Percentiles rank a stretch among this genome's conserved stretches.
Conservation (phyloP, 2,888 invertebrate genomes). For the Liodrosophila aerea region DNA sequence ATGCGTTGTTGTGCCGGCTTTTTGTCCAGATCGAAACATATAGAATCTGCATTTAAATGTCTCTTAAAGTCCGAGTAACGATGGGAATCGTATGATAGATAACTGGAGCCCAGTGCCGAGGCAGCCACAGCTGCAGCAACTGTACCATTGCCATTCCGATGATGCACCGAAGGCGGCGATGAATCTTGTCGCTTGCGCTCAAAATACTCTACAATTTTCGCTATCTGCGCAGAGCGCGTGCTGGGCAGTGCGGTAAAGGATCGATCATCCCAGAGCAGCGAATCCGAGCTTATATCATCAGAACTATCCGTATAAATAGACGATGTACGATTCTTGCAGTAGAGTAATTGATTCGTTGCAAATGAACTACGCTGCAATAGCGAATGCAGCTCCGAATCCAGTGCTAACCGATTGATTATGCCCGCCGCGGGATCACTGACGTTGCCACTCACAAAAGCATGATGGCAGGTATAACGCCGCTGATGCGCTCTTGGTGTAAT, state of each 20-base stretch:
- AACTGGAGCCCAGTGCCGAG: conserved; percentile 78
- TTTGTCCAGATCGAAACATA: conserved; percentile 82
- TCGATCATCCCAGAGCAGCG: conserved; percentile 87
- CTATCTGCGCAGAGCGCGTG: conserved; percentile 87
- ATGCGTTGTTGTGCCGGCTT: conserved; percentile 86
- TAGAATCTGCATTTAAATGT: conserved; percentile 78
- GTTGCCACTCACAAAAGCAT: conserved; percentile 79
- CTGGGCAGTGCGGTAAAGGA: conserved; percentile 84
- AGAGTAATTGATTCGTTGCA: conserved; percentile 84
- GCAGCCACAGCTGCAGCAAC: conserved; percentile 81
- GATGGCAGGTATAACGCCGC: conserved; percentile 80
- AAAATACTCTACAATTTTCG: conserved; percentile 94
- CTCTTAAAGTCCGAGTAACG: conserved; percentile 80
- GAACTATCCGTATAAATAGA: conserved; percentile 94
- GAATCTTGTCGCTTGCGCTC: conserved; percentile 87
- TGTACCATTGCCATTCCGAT: conserved; percentile 65
- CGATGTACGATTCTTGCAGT: conserved; percentile 87
- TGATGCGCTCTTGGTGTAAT: conserved; percentile 68
- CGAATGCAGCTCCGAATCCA: conserved; percentile 83
- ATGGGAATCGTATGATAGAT: conserved; percentile 78
- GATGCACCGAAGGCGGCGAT: conserved; percentile 63
- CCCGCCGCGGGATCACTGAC: conserved; percentile 80
- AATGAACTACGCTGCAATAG: conserved; percentile 83
- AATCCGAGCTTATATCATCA: conserved; percentile 92
- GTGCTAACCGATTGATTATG: conserved; percentile 83